phyloP scores from a whole-genome alignment of 2,797 vertebrate species.

The Chaetodon trifasciatus region DNA sequence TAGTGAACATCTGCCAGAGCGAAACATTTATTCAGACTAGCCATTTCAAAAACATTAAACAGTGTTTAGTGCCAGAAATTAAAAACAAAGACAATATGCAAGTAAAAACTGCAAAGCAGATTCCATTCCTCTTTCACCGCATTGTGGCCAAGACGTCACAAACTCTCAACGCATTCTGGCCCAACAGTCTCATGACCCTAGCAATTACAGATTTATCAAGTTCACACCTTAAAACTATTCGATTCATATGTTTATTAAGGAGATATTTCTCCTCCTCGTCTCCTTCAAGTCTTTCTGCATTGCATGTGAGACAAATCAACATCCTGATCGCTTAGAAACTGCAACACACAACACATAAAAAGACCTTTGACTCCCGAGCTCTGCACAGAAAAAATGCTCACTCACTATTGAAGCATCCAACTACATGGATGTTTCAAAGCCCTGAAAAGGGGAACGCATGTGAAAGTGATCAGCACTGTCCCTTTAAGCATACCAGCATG shows the following conservation, averaged over 20 bases:
- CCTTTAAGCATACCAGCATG: constrained; percentile 66
- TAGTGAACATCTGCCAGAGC: constrained; percentile 35
- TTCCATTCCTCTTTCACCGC: constrained; percentile 13
- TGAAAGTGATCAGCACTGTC: constrained; percentile 41
- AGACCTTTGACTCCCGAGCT: neutral
- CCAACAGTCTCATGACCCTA: neutral
- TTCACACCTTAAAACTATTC: neutral
- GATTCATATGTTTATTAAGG: neutral
- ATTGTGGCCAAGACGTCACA: neutral
- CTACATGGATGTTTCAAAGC: neutral
- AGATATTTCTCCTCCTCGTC: neutral
- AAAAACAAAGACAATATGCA: constrained; percentile 6
- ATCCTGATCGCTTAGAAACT: neutral
- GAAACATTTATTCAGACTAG: constrained; percentile 63
- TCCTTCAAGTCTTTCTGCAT: neutral
- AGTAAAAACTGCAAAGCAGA: constrained; percentile 30
- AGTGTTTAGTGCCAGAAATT: constrained; percentile 5
- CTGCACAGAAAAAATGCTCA: neutral
- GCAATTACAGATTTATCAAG: constrained; percentile 5
- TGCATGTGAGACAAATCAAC: neutral
- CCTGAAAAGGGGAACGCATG: neutral
- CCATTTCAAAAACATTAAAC: constrained; percentile 38
- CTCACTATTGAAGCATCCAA: neutral
- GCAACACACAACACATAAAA: neutral
- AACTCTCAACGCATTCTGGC: constrained; percentile 6